Evolutionary conservation across 2,888 invertebrate genomes (phyloP).

Genomic region (Lithophane semibrunnea): DNA sequence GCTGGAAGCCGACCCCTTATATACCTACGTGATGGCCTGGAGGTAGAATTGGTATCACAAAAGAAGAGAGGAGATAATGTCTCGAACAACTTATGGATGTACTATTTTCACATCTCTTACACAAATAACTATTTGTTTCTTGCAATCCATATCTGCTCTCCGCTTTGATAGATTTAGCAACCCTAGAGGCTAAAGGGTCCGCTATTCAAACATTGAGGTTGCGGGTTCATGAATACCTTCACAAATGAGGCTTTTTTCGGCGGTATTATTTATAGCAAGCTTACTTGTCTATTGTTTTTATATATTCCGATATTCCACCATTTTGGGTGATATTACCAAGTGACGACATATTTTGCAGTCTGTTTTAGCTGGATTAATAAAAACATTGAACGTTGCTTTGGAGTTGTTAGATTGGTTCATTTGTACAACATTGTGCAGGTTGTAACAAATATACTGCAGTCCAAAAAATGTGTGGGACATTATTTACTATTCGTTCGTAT

Average conservation of each 20-base stretch:
- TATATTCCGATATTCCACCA: no score
- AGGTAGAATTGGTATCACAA: background rate
- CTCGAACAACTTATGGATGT: background rate
- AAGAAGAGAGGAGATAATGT: background rate
- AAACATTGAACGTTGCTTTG: background rate
- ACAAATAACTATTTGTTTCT: background rate
- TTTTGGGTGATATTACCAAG: background rate
- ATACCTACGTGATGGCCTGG: background rate
- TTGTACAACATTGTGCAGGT: background rate
- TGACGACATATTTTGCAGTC: background rate
- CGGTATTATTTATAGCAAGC: no score
- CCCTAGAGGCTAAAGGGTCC: background rate
- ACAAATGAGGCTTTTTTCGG: background rate
- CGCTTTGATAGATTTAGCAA: background rate
- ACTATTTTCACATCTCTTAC: background rate
- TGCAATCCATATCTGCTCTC: background rate
- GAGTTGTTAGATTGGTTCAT: background rate
- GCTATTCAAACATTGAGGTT: background rate
- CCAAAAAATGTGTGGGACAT: conserved; percentile 21
- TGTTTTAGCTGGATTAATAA: background rate
- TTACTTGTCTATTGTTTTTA: no score
- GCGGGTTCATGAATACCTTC: no score
- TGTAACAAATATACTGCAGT: conserved; percentile 17
- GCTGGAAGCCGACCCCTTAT: no score
- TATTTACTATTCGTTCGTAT: conserved; percentile 11